phyloP scores from a whole-genome alignment of 2,888 invertebrate genomes.

The Nebria salina region DNA sequence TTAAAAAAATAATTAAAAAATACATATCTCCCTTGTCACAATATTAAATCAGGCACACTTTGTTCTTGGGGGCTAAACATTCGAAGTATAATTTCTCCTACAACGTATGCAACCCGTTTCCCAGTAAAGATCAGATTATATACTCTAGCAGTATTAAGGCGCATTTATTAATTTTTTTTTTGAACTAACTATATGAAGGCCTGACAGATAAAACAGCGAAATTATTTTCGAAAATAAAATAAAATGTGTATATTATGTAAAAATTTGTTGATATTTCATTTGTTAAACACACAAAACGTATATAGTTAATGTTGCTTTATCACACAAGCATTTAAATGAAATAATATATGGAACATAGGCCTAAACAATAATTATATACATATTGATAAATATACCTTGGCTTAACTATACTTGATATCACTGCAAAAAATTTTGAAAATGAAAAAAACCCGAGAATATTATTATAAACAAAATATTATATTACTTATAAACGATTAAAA shows the following conservation, averaged over 20 bases:
- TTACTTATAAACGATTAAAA: conserved; percentile 37
- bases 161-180: not conserved
- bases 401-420: conserved; percentile 36
- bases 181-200: conserved; percentile 14
- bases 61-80: not conserved
- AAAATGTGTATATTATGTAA: conserved; percentile 42
- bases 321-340: conserved; percentile 3
- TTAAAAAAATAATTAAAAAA: not conserved
- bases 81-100: not conserved
- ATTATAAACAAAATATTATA: conserved; percentile 43
- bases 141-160: not conserved
- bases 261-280: conserved; percentile 39
- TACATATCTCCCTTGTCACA: conserved; percentile 1
- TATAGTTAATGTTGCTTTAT: conserved; percentile 14
- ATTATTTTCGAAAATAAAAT: conserved; percentile 9
- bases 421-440: conserved; percentile 22
- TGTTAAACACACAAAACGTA: conserved; percentile 13
- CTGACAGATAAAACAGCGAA: conserved; percentile 37
- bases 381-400: conserved; percentile 36
- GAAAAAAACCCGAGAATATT: conserved; percentile 40
- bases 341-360: conserved; percentile 27
- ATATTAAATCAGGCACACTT: not conserved
- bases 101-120: not conserved
- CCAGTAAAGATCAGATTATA: not conserved
- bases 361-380: conserved; percentile 28